phyloP scores from a whole-genome alignment of 2,888 invertebrate genomes.

The Chrysodeixis includens region DNA sequence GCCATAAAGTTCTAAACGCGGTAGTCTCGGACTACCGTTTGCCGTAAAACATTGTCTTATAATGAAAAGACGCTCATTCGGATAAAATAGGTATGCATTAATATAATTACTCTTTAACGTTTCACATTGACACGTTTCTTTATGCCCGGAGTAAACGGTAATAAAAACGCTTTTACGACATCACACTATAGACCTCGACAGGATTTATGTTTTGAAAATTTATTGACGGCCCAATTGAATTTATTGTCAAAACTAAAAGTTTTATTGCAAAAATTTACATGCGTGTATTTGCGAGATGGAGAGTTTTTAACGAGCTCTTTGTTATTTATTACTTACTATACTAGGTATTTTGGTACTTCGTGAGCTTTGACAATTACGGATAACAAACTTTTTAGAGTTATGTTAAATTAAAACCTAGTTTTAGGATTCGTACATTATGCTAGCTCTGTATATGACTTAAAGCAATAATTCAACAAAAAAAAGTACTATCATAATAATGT shows the following conservation, averaged over 20 bases:
- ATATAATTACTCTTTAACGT: conserved; percentile 56
- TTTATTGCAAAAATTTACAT: conserved; percentile 74
- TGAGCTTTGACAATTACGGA: conserved; percentile 15
- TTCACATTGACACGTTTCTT: conserved; percentile 63
- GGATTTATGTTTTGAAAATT: conserved; percentile 80
- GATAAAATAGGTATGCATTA: conserved; percentile 31
- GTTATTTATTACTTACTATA: conserved; percentile 48
- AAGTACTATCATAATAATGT: too few relatives aligned
- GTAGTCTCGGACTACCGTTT: conserved; percentile 11
- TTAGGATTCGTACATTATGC: too few relatives aligned
- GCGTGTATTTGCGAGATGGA: conserved; percentile 54
- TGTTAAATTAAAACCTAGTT: too few relatives aligned
- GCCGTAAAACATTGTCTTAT: conserved; percentile 19
- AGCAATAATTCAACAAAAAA: too few relatives aligned
- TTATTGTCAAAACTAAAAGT: conserved; percentile 80
- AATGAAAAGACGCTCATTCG: conserved; percentile 19
- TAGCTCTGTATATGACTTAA: too few relatives aligned
- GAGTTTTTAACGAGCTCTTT: conserved; percentile 53
- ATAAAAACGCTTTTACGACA: conserved; percentile 76
- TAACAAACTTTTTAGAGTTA: too few relatives aligned
- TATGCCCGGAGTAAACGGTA: conserved; percentile 65
- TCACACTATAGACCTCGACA: conserved; percentile 72
- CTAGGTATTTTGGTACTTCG: conserved; percentile 19
- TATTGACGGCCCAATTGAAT: conserved; percentile 79
- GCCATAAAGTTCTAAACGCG: conserved; percentile 34